Evolutionary conservation across 2,113 vertebrate species (phyloP).

Genomic region (Phodopus roborovskii): DNA sequence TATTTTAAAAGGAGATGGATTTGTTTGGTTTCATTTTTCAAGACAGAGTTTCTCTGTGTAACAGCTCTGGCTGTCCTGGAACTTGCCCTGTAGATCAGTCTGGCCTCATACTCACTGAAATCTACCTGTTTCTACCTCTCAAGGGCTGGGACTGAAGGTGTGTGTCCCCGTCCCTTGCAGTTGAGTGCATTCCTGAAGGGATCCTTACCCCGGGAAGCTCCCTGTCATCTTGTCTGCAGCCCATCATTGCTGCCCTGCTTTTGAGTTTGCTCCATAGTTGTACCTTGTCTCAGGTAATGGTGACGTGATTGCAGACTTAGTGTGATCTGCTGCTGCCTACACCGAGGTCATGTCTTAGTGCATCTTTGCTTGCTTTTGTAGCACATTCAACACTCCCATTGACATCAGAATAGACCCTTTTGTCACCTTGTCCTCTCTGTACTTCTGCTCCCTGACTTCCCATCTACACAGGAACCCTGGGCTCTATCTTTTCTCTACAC

Average conservation of each 20-base stretch:
- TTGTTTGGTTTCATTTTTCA: neutral
- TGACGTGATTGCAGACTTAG: neutral
- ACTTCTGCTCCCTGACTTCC: neutral
- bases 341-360: neutral
- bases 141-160: neutral
- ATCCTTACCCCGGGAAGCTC: neutral
- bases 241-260: neutral
- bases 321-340: neutral
- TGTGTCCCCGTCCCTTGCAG: neutral
- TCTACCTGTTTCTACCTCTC: neutral
- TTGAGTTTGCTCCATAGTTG: neutral
- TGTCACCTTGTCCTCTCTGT: neutral
- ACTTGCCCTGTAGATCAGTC: neutral
- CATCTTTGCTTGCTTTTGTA: neutral
- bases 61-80: neutral
- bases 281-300: fast-evolving
- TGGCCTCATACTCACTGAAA: neutral
- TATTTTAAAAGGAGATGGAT: neutral
- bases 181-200: neutral
- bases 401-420: no score
- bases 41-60: neutral
- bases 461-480: no score
- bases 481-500: neutral
- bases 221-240: neutral
- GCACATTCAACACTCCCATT: neutral